Percentiles rank a stretch among this genome's conserved stretches.
phyloP scores from a whole-genome alignment of 2,888 invertebrate species.

The Amaurobius ferox region DNA sequence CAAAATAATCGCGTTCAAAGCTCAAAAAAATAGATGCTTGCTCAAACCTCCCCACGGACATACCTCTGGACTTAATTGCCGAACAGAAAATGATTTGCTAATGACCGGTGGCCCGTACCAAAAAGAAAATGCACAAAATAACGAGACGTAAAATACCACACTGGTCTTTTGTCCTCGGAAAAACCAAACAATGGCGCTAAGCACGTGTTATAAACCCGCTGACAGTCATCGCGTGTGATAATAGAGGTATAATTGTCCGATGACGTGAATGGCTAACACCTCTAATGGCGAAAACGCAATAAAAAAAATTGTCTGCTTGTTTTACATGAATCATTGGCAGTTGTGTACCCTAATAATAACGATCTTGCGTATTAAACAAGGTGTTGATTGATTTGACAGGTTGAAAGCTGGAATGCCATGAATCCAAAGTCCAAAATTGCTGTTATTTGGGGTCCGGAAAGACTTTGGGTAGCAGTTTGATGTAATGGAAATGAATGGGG shows the following conservation, averaged over 20 bases:
- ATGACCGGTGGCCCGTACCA: conserved; percentile 22
- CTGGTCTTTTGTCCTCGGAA: conserved; percentile 23
- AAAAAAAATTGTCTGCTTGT: conserved; percentile 16
- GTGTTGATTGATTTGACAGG: conserved; percentile 27
- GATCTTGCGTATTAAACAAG: conserved; percentile 8
- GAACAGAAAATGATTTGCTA: conserved; percentile 24
- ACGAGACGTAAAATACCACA: conserved; percentile 15
- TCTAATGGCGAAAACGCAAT: neutral
- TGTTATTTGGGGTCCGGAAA: conserved; percentile 1
- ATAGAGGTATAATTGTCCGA: conserved; percentile 53
- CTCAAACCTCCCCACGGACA: conserved; percentile 7
- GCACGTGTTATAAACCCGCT: conserved; percentile 18
- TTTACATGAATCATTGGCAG: conserved; percentile 28
- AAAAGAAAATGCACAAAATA: conserved; percentile 6
- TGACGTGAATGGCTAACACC: conserved; percentile 29
- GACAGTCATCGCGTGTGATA: conserved; percentile 49
- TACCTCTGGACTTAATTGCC: conserved; percentile 31
- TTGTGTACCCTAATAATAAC: neutral
- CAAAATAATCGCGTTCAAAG: no score
- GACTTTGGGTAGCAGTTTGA: neutral
- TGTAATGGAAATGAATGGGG: neutral
- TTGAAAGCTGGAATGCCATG: neutral
- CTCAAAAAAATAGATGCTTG: no score
- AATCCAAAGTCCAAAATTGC: neutral
- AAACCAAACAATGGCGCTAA: conserved; percentile 23